Conservation (phyloP, 2,797 vertebrate genomes). For the Xerus rutilus region DNA sequence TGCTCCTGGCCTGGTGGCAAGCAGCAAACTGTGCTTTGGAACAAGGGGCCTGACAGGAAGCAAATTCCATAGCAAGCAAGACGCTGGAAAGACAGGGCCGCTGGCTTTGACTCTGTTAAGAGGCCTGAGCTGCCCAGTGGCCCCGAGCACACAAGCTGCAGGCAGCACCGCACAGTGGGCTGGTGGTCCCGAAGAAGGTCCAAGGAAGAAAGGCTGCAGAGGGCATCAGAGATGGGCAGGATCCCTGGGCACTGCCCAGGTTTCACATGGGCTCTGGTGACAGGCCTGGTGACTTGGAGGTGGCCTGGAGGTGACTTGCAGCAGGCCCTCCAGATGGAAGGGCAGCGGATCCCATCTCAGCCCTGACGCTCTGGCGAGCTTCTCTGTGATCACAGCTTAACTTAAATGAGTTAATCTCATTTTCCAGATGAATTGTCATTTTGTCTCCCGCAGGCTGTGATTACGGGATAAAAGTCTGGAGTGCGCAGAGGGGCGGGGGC, state of each 20-base stretch:
- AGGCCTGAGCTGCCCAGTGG: background rate
- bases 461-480: constrained; percentile 95
- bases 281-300: too few relatives aligned
- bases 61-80: background rate
- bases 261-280: constrained; percentile 78
- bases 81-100: accelerated
- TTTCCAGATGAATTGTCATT: constrained; percentile 96
- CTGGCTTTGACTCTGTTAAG: background rate
- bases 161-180: constrained; percentile 22
- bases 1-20: accelerated
- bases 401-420: constrained; percentile 97
- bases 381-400: constrained; percentile 92
- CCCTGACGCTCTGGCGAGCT: constrained; percentile 88
- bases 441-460: constrained; percentile 95
- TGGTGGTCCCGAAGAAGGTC: constrained; percentile 58
- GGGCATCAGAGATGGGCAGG: constrained; percentile 86
- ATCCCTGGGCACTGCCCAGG: constrained; percentile 85
- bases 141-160: background rate
- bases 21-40: background rate
- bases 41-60: background rate
- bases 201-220: constrained; percentile 82
- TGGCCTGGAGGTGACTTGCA: constrained; percentile 78
- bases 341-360: constrained; percentile 82
- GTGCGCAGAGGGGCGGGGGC: constrained; percentile 88
- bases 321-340: constrained; percentile 88